Evolutionary conservation across 2,797 vertebrate genomes (phyloP).

Genomic region (Amblyopsis hoosieri): DNA sequence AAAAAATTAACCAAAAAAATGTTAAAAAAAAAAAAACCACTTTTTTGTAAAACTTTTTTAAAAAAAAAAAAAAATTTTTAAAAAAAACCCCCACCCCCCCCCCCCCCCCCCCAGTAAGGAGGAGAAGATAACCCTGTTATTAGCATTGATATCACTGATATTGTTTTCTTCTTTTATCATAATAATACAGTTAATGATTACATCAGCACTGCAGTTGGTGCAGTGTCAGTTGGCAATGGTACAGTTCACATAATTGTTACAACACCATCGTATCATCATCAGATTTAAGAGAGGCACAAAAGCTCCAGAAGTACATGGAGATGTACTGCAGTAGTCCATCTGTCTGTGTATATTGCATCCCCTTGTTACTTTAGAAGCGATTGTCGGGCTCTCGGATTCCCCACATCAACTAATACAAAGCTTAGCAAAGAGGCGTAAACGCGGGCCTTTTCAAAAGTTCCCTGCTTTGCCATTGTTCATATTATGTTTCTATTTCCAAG

Average conservation of each 20-base stretch:
- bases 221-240: constrained; percentile 54
- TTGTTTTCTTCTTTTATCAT: constrained; percentile 73
- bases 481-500: constrained; percentile 46
- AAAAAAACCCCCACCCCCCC: constrained; percentile 39
- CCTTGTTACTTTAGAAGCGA: constrained; percentile 44
- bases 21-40: no score
- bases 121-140: constrained; percentile 82
- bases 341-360: constrained; percentile 27
- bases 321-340: constrained; percentile 29
- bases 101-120: constrained; percentile 51
- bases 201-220: constrained; percentile 74
- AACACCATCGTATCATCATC: constrained; percentile 69
- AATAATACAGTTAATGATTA: constrained; percentile 78
- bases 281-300: constrained; percentile 64
- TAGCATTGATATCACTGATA: constrained; percentile 74
- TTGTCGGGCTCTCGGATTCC: constrained; percentile 60
- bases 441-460: constrained; percentile 48
- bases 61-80: constrained; percentile 14
- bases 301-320: constrained; percentile 59
- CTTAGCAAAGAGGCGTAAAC: constrained; percentile 46
- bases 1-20: no score
- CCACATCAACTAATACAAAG: constrained; percentile 46
- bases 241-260: constrained; percentile 76
- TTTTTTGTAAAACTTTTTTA: no score
- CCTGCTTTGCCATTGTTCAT: constrained; percentile 42